Evolutionary conservation across 2,888 invertebrate species (phyloP), one percentile per base, ranked within the genome.

Genomic region (Drosophila rubida): DNA sequence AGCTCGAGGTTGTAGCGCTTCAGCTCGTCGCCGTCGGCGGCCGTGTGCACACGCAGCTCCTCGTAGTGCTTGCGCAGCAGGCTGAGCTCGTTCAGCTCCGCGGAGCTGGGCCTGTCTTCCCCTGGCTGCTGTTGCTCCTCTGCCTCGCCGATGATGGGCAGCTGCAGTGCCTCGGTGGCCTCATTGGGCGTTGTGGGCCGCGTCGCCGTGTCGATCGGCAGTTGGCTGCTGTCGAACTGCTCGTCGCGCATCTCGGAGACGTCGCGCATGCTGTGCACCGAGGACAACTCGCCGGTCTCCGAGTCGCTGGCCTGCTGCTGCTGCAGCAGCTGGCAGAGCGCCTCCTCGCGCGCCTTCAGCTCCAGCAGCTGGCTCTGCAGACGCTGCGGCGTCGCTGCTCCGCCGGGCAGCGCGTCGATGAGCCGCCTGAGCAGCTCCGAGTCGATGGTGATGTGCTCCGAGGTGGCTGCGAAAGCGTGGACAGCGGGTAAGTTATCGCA

Each of bases 371-470:
- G 96, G 80, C 95, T 94, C 82, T 97, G 95, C 25, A 97, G 93
- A 62, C 95, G 92, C 95, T 96, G 96, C 0, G 96, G 96, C 2
- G 96, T 96, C 1, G 49, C 25, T 1, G 95, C 95, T 14, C 95
- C 93, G 0, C 94, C 94, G 90, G 96, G 96, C 89, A 97, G 93
- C 3, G 95, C 95, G 70, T 94, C 93, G 0, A 92, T 65, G 2
- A 92, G 78, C 1, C 90, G 90, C 5, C 85, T 81, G 16, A 92
- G 66, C 3, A 91, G 83, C 13, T 88, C 86, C 6, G 90, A 89
- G 42, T 91, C 91, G 11, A 92, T 91, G 32, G 90, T 91, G 4
- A 92, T 91, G 35, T 91, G 89, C 50, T 92, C 91, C 0, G 92
- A 92, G 19, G 89, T 85, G 19, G 87, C 92, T 92, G 35, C 2